Evolutionary conservation across 2,797 vertebrate genomes (phyloP).

Genomic region (Stomatorhinus walkeri): DNA sequence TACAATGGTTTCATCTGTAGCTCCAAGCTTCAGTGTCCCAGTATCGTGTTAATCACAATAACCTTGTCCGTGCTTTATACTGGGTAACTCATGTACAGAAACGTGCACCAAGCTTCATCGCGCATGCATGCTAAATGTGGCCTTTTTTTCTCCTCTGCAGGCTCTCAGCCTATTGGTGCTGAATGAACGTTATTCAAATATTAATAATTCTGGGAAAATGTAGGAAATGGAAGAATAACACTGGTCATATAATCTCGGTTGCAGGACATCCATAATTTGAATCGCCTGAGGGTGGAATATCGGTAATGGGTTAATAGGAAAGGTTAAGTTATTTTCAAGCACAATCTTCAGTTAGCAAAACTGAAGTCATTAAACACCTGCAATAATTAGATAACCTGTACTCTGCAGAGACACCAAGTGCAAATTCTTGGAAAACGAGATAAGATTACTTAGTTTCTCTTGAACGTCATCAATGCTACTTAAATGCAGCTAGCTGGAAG

Average conservation of each 20-base stretch:
- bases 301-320: neutral
- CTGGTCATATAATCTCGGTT: neutral
- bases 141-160: neutral
- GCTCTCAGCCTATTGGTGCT: constrained; percentile 29
- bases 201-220: constrained; percentile 6
- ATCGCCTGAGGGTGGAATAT: neutral
- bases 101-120: neutral
- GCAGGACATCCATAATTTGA: neutral
- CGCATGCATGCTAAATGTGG: constrained; percentile 14
- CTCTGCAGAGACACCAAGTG: neutral
- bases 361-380: neutral
- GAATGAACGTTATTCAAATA: constrained; percentile 26
- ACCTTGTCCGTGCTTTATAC: neutral
- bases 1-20: constrained; percentile 42
- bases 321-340: neutral
- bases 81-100: neutral
- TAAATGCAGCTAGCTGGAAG: neutral
- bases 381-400: constrained; percentile 13
- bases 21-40: constrained; percentile 16
- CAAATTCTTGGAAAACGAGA: neutral
- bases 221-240: constrained; percentile 5
- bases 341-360: neutral
- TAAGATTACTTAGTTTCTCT: neutral
- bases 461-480: neutral
- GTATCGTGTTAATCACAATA: constrained; percentile 15